Percentiles rank a stretch among this genome's conserved stretches.
Evolutionary conservation across 2,797 vertebrate genomes (phyloP).

Genomic region (Acipenser ruthenus): DNA sequence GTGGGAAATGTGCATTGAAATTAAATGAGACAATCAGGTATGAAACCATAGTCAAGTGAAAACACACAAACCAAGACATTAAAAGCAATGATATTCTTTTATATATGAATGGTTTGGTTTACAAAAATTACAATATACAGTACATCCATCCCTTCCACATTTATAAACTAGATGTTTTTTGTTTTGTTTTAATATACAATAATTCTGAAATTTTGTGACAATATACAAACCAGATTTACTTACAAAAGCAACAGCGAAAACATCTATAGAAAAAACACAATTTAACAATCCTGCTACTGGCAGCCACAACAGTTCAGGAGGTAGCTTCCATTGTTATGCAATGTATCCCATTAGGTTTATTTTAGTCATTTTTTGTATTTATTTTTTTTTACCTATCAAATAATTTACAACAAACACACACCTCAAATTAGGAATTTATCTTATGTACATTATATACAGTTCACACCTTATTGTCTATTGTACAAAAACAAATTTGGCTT

Average conservation of each 20-base stretch:
- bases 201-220: conserved; percentile 59
- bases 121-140: conserved; percentile 85
- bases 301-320: conserved; percentile 85
- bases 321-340: conserved; percentile 91
- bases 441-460: conserved; percentile 75
- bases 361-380: conserved; percentile 20
- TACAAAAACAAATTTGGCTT: conserved; percentile 25
- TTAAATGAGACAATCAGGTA: neutral
- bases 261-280: conserved; percentile 59
- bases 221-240: conserved; percentile 77
- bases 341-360: conserved; percentile 75
- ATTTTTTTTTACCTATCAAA: conserved; percentile 67
- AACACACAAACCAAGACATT: conserved; percentile 18
- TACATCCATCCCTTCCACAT: conserved; percentile 81
- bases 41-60: conserved; percentile 21
- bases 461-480: conserved; percentile 46
- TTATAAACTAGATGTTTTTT: conserved; percentile 68
- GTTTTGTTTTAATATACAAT: conserved; percentile 59
- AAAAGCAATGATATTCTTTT: conserved; percentile 46
- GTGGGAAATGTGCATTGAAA: neutral
- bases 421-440: conserved; percentile 63
- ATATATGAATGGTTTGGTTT: conserved; percentile 60
- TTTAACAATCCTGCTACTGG: conserved; percentile 76
- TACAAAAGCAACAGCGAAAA: conserved; percentile 64
- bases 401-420: conserved; percentile 74